Evolutionary conservation across 2,888 invertebrate species (phyloP).

Genomic region (Xanthostigma xanthostigma): DNA sequence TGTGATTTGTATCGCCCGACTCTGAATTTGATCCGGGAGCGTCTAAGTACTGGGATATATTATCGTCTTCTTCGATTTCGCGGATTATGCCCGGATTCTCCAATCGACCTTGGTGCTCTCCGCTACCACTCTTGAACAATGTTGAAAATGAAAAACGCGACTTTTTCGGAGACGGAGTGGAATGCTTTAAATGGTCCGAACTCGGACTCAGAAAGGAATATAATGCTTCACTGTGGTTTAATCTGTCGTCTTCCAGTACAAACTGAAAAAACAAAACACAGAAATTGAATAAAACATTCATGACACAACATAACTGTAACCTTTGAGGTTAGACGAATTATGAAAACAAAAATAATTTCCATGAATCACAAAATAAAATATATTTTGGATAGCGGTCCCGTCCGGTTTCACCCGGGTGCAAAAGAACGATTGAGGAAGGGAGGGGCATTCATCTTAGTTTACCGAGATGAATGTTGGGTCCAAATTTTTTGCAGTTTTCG

Average conservation of each 20-base stretch:
- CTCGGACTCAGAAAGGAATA: slow-evolving; percentile 87
- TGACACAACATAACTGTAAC: background rate
- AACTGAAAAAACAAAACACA: slow-evolving; percentile 38
- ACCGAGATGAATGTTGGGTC: no score
- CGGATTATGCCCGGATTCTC: slow-evolving; percentile 28
- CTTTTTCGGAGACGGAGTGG: slow-evolving; percentile 65
- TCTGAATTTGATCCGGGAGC: slow-evolving; percentile 34
- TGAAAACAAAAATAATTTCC: background rate
- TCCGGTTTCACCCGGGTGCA: no score
- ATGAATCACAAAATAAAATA: slow-evolving; percentile 3
- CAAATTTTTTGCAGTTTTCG: background rate
- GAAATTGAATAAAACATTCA: no score
- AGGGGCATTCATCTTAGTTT: no score
- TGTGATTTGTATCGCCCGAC: slow-evolving; percentile 26
- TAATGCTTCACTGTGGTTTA: slow-evolving; percentile 78
- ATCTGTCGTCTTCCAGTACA: slow-evolving; percentile 70
- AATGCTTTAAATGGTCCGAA: slow-evolving; percentile 74
- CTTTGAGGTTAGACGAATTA: background rate
- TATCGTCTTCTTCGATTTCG: slow-evolving; percentile 66
- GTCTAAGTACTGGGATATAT: slow-evolving; percentile 63
- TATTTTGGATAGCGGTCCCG: background rate
- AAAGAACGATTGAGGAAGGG: no score
- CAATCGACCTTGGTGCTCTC: slow-evolving; percentile 15
- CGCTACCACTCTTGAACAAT: slow-evolving; percentile 51
- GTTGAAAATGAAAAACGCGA: slow-evolving; percentile 76